Evolutionary conservation across 1,140 invertebrate species (phyloP).

Genomic region (Oncopeltus fasciatus): DNA sequence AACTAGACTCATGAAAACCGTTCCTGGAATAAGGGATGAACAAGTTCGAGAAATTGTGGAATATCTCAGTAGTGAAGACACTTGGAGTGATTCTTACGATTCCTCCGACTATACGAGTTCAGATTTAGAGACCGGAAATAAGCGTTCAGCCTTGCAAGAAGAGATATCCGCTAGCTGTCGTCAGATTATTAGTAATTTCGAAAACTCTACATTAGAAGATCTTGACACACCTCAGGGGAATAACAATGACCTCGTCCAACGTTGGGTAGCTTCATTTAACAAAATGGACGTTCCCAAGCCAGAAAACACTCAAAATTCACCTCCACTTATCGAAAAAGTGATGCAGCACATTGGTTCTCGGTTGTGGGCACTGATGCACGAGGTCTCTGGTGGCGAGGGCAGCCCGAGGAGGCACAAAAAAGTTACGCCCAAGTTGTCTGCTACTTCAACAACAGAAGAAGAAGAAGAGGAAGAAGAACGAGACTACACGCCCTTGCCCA

Average conservation of each 20-base stretch:
- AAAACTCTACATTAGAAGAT: constrained; percentile 39
- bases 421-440: constrained; percentile 40
- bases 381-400: constrained; percentile 40
- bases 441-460: constrained; percentile 46
- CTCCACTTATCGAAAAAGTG: constrained; percentile 76
- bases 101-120: constrained; percentile 81
- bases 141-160: constrained; percentile 58
- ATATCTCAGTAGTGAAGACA: constrained; percentile 78
- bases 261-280: constrained; percentile 62
- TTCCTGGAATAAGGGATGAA: constrained; percentile 74
- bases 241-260: constrained; percentile 61
- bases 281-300: constrained; percentile 43
- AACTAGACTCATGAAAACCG: constrained; percentile 79
- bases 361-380: constrained; percentile 82
- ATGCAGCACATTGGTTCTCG: constrained; percentile 82
- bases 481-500: constrained; percentile 40
- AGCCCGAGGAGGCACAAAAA: constrained; percentile 33
- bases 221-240: constrained; percentile 30
- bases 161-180: constrained; percentile 76
- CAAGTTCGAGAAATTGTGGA: constrained; percentile 82
- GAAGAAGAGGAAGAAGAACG: constrained; percentile 53
- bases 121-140: constrained; percentile 55
- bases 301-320: constrained; percentile 51
- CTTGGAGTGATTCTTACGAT: constrained; percentile 83
- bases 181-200: constrained; percentile 75